Evolutionary conservation across 2,797 vertebrate genomes (phyloP), one percentile per base, ranked within the genome.

Genomic region (Epinephelus malabaricus): DNA sequence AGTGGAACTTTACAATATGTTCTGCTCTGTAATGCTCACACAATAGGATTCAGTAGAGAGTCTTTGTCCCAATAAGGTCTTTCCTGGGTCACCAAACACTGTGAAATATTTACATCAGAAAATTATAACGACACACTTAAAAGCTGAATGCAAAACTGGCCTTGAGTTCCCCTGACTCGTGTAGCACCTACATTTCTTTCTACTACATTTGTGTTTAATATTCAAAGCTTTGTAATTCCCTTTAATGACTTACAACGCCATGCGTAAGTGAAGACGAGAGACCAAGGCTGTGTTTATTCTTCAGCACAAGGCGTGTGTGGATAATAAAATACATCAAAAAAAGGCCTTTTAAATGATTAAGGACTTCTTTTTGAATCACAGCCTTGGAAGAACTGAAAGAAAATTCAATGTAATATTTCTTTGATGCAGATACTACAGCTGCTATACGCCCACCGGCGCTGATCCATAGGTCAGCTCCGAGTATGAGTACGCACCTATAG

Each of bases 391-490:
- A 23, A 9, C 13, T 40, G 60, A 54, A 21, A 27, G 54, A 1
- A 27, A 65, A n/a, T 21, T 21, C 1, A 34, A 49, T 15, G 12
- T 4, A 0, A 2, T 6, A 30, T 55, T 34, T 17, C 21, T 69
- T 60, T 61, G 12, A 63, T 21, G 54, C 21, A 54, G 12, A 61
- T 63, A 23, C 19, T 18, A 30, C 23, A 17, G 54, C 43, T 14
- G 27, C 53, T 9, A 45, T 56, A 12, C 12, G 1, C 6, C 6
- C 34, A 13, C 40, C 2, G n/a, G 50, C 13, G 34, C 7, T 38
- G 56, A 66, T 55, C 72, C 19, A 23, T 30, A 8, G n/a, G 49
- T 74, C 51, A 59, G 17, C 30, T 47, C 51, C 69, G 54, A 13
- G 53, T 34, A 13, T 15, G 25, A 1, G 34, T 58, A 19, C 25